phyloP scores from a whole-genome alignment of 2,888 invertebrate species.

The Diaprepes abbreviatus region DNA sequence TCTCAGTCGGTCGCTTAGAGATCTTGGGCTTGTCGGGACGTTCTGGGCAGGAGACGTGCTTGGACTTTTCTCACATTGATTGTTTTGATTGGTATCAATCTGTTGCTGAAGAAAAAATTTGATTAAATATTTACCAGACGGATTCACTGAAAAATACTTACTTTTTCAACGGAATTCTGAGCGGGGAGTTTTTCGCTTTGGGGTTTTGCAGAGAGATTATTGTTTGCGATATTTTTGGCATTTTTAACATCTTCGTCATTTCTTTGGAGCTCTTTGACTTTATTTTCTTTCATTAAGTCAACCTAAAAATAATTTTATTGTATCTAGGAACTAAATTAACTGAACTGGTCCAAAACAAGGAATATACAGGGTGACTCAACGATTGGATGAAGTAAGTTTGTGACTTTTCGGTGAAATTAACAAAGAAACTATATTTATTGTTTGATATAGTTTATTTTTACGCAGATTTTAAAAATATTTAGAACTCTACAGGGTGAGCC shows the following conservation, averaged over 20 bases:
- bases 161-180: constrained; percentile 51
- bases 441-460: too few relatives aligned
- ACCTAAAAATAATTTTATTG: constrained; percentile 32
- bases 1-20: constrained; percentile 63
- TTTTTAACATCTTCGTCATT: constrained; percentile 58
- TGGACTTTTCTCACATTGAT: constrained; percentile 44
- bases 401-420: too few relatives aligned
- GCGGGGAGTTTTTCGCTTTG: constrained; percentile 20
- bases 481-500: too few relatives aligned
- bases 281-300: constrained; percentile 54
- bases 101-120: too few relatives aligned
- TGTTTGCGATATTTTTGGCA: constrained; percentile 56
- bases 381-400: too few relatives aligned
- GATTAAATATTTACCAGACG: too few relatives aligned
- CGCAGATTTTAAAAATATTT: too few relatives aligned
- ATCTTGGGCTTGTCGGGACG: constrained; percentile 57
- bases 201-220: constrained; percentile 30
- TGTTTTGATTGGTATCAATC: background rate
- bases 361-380: too few relatives aligned
- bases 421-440: too few relatives aligned
- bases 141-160: too few relatives aligned
- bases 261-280: constrained; percentile 36
- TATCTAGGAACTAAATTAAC: background rate
- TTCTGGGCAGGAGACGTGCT: constrained; percentile 40
- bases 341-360: too few relatives aligned